Conservation (phyloP, 2,888 invertebrate species). For the Epicampocera succincta region DNA sequence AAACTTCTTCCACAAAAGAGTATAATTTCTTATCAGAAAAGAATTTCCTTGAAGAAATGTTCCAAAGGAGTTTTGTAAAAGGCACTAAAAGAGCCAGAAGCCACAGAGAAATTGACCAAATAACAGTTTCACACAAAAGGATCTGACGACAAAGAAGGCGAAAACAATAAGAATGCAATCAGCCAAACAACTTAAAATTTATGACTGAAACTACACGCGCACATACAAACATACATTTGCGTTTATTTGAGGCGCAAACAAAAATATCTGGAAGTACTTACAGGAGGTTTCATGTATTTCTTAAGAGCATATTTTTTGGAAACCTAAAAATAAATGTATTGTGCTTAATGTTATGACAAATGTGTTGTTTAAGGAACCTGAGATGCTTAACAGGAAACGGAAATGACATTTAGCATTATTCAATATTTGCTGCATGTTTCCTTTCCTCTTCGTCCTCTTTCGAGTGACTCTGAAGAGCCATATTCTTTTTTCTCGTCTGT, state of each 20-base stretch:
- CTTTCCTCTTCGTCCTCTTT: background rate
- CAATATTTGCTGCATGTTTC: conserved; percentile 29
- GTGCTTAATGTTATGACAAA: background rate
- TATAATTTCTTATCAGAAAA: no score
- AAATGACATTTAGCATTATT: conserved; percentile 43
- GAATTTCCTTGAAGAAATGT: no score
- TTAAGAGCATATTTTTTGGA: background rate
- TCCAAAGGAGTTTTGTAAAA: no score
- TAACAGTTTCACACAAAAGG: no score
- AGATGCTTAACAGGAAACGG: conserved; percentile 38
- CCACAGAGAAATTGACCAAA: no score
- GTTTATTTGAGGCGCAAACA: background rate
- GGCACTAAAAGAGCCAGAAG: no score
- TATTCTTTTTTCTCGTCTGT: conserved; percentile 15
- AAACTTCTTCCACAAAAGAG: no score
- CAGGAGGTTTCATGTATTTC: background rate
- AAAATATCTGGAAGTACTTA: conserved; percentile 10
- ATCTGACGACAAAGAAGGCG: background rate
- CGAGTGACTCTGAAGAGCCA: conserved; percentile 43
- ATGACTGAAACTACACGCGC: conserved; percentile 6
- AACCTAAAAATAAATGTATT: background rate
- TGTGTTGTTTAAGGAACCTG: background rate
- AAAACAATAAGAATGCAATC: conserved; percentile 1
- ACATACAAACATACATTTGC: background rate
- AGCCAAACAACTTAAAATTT: conserved; percentile 20